phyloP scores from a whole-genome alignment of 2,888 invertebrate genomes.

The Chironomus tentans region DNA sequence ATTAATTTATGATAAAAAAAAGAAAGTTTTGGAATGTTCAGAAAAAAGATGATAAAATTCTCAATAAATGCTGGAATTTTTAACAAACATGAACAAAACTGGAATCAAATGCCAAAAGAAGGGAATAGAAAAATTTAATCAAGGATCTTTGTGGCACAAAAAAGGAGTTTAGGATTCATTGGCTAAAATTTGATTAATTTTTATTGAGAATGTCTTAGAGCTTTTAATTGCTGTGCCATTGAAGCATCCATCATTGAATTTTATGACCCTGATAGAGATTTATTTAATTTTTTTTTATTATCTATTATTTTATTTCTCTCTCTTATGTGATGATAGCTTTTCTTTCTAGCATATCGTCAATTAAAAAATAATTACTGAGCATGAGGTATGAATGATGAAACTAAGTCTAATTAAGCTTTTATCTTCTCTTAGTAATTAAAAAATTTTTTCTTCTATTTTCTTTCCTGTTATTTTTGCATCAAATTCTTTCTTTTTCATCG shows the following conservation, averaged over 20 bases:
- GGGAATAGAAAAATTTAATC: constrained; percentile 3
- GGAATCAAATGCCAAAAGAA: background rate
- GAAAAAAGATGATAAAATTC: background rate
- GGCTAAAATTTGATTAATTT: background rate
- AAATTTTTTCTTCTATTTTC: too few species aligned
- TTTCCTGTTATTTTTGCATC: background rate
- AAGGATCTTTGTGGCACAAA: background rate
- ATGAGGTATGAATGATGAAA: constrained; percentile 26
- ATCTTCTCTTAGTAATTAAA: background rate
- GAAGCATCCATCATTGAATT: background rate
- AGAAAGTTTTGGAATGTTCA: background rate
- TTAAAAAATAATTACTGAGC: constrained; percentile 1
- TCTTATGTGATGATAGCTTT: background rate
- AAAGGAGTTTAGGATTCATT: background rate
- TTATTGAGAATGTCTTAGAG: background rate
- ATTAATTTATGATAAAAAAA: too few species aligned
- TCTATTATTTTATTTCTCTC: background rate
- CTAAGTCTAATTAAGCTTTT: background rate
- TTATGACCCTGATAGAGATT: background rate
- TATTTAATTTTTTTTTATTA: background rate
- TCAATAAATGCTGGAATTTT: background rate
- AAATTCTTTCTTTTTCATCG: background rate
- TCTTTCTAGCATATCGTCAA: constrained; percentile 5
- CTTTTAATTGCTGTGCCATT: background rate
- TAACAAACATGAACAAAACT: background rate